Evolutionary conservation across 2,888 invertebrate genomes (phyloP).

Genomic region (Pandemis heparana): DNA sequence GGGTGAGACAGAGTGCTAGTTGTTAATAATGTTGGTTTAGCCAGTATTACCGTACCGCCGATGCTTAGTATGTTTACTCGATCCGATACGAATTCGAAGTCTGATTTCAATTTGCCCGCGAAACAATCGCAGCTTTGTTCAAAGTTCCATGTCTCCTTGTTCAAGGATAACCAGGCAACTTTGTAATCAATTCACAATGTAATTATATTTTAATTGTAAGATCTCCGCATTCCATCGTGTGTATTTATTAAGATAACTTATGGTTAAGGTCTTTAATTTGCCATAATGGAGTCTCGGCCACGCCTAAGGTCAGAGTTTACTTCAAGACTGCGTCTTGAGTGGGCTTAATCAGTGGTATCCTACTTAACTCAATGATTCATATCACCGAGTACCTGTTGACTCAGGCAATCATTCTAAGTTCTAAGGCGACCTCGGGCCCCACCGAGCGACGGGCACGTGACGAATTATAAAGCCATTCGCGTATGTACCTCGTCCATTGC

Average conservation of each 20-base stretch:
- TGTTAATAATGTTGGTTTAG: slow-evolving; percentile 43
- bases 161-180: slow-evolving; percentile 65
- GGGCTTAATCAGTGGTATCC: slow-evolving; percentile 65
- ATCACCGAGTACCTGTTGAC: slow-evolving; percentile 50
- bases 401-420: slow-evolving; percentile 58
- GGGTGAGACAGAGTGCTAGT: slow-evolving; percentile 80
- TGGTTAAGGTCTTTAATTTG: slow-evolving; percentile 46
- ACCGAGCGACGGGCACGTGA: slow-evolving; percentile 61
- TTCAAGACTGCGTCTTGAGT: slow-evolving; percentile 51
- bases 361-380: slow-evolving; percentile 65
- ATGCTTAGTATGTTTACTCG: slow-evolving; percentile 43
- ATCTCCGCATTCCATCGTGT: slow-evolving; percentile 53
- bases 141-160: slow-evolving; percentile 71
- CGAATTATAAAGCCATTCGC: slow-evolving; percentile 50
- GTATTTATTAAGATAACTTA: slow-evolving; percentile 49
- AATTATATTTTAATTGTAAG: slow-evolving; percentile 44
- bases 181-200: slow-evolving; percentile 49
- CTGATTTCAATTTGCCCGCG: slow-evolving; percentile 22
- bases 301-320: slow-evolving; percentile 61
- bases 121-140: slow-evolving; percentile 14
- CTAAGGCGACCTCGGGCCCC: slow-evolving; percentile 68
- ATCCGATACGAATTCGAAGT: slow-evolving; percentile 42
- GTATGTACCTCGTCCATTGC: slow-evolving; percentile 59
- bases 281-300: slow-evolving; percentile 48
- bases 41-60: slow-evolving; percentile 57